A percentile compares a stretch with the other conserved stretches of the same genome.
These are phyloP conservation scores for Bos javanicus DNA, from an alignment of 2,113 vertebrate genomes.

Conservation along the genomic window DNA sequence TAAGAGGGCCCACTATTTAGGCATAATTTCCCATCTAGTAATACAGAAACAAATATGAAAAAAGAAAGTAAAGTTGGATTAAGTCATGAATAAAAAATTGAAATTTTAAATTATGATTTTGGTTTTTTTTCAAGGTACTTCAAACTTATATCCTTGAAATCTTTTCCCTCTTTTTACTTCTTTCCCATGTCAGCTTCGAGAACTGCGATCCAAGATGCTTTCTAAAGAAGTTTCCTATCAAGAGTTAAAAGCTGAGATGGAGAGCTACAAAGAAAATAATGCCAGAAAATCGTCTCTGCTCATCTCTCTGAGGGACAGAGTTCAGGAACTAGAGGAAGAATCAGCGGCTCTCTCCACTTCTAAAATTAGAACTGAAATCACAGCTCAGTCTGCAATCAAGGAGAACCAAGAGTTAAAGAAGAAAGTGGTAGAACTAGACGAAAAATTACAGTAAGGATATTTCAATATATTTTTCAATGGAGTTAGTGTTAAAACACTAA, in stretches of 20 bases:
- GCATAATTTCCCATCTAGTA: neutral
- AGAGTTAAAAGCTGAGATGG: conserved; percentile 81
- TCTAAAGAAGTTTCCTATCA: conserved; percentile 81
- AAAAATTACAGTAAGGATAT: conserved; percentile 80
- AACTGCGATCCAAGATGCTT: conserved; percentile 78
- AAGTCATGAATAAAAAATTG: neutral
- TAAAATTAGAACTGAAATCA: conserved; percentile 78
- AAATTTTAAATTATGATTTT: neutral
- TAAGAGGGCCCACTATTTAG: neutral
- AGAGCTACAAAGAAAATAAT: conserved; percentile 81
- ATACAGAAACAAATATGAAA: neutral
- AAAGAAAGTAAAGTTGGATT: neutral
- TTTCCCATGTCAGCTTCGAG: conserved; percentile 76
- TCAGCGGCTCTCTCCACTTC: conserved; percentile 53
- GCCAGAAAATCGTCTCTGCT: conserved; percentile 84
- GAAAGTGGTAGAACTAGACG: conserved; percentile 71
- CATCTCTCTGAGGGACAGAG: conserved; percentile 76
- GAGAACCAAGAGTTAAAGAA: conserved; percentile 82
- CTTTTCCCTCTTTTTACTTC: neutral
- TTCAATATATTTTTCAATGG: neutral
- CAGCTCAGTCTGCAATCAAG: conserved; percentile 70
- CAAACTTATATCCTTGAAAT: neutral
- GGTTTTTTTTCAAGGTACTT: neutral
- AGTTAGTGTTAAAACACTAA: neutral
- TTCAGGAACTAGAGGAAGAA: conserved; percentile 84